Conservation (phyloP, 2,113 vertebrate genomes). For the Malurus elegans region DNA sequence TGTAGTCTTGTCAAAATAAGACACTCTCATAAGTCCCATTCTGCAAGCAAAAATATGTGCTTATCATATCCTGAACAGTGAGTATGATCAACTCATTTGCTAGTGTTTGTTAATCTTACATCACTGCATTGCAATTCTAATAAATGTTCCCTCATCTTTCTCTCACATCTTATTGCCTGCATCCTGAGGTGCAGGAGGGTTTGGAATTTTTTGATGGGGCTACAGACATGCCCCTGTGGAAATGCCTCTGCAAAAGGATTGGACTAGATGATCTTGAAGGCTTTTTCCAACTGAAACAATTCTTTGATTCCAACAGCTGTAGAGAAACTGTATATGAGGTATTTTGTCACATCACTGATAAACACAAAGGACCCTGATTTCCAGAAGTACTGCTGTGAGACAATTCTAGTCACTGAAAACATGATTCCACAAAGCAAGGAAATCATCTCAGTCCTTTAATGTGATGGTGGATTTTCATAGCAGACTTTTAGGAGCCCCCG, state of each 20-base stretch:
- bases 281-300: not conserved
- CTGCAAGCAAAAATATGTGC: not conserved
- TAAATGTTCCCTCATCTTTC: not conserved
- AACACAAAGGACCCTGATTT: not conserved
- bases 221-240: not conserved
- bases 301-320: not conserved
- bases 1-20: not conserved
- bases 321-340: not conserved
- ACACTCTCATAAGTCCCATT: not conserved
- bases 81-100: not conserved
- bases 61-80: not conserved
- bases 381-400: not conserved
- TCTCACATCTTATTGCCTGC: not conserved
- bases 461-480: not conserved
- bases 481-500: not conserved
- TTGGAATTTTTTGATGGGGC: not conserved
- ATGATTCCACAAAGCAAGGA: not conserved
- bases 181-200: not conserved
- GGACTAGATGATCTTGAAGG: not conserved
- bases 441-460: not conserved
- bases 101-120: not conserved
- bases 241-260: not conserved
- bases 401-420: not conserved
- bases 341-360: not conserved
- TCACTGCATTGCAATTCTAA: not conserved